Evolutionary conservation across 2,888 invertebrate genomes (phyloP).

Genomic region (Halocaridina rubra): DNA sequence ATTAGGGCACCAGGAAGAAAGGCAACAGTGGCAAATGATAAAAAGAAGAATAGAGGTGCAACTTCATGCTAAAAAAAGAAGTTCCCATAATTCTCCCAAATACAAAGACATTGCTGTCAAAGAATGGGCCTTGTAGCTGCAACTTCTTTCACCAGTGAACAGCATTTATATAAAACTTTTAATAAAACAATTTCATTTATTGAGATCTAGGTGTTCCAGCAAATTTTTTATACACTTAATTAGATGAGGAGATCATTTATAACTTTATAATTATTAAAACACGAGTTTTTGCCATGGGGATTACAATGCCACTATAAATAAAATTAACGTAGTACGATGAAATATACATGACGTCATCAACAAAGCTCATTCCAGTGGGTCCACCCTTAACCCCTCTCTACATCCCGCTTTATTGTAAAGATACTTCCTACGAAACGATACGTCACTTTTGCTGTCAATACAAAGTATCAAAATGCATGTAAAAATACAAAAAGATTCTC

Average conservation of each 20-base stretch:
- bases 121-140: constrained; percentile 27
- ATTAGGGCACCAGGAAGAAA: constrained; percentile 60
- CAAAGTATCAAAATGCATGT: constrained; percentile 61
- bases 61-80: constrained; percentile 51
- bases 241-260: too few species aligned
- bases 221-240: too few species aligned
- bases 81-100: constrained; percentile 34
- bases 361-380: constrained; percentile 60
- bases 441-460: constrained; percentile 59
- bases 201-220: too few species aligned
- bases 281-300: constrained; percentile 26
- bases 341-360: constrained; percentile 55
- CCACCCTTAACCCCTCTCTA: constrained; percentile 59
- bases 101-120: too few species aligned
- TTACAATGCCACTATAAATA: constrained; percentile 58
- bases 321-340: constrained; percentile 53
- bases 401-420: constrained; percentile 55
- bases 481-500: constrained; percentile 61
- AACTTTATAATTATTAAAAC: too few species aligned
- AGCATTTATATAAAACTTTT: too few species aligned
- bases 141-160: constrained; percentile 16
- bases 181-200: too few species aligned
- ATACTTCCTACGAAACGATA: constrained; percentile 58
- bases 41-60: constrained; percentile 52
- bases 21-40: constrained; percentile 57